These are phyloP conservation scores for Agonum fuliginosum DNA, from an alignment of 2,888 invertebrate genomes.

Conservation along the genomic window DNA sequence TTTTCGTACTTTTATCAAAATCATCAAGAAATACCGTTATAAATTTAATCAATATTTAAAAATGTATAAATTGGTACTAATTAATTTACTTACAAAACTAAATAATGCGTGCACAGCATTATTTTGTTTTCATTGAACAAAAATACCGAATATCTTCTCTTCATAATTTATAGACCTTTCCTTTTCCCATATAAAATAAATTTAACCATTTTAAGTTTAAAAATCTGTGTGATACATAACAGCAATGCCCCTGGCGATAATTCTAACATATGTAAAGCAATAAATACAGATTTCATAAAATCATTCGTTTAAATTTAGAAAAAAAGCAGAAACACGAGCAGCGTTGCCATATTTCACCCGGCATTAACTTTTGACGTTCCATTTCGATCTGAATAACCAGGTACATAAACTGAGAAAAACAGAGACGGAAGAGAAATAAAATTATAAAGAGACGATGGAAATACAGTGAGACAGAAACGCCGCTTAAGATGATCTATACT, in stretches of 20 bases:
- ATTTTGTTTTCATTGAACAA: too few species aligned
- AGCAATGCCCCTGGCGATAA: slow-evolving; percentile 18
- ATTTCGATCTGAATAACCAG: slow-evolving; percentile 23
- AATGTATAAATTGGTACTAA: too few species aligned
- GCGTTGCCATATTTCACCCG: background rate
- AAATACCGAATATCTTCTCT: background rate
- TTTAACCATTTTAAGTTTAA: background rate
- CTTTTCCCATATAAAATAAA: background rate
- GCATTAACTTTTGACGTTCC: slow-evolving; percentile 17
- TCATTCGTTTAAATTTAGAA: slow-evolving; percentile 34
- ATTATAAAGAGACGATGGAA: too few species aligned
- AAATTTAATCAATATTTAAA: too few species aligned
- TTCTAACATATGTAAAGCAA: slow-evolving; percentile 44
- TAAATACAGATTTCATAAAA: slow-evolving; percentile 48
- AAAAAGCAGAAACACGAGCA: slow-evolving; percentile 4
- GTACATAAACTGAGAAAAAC: background rate
- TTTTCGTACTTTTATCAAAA: too few species aligned
- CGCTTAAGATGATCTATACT: too few species aligned
- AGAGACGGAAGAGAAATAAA: background rate
- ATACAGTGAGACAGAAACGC: too few species aligned
- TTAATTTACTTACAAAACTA: too few species aligned
- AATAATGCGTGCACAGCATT: too few species aligned
- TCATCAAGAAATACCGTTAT: too few species aligned
- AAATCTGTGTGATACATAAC: slow-evolving; percentile 32
- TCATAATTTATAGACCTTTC: background rate